Evolutionary conservation across 2,797 vertebrate species (phyloP).

Genomic region (Semaprochilodus insignis): DNA sequence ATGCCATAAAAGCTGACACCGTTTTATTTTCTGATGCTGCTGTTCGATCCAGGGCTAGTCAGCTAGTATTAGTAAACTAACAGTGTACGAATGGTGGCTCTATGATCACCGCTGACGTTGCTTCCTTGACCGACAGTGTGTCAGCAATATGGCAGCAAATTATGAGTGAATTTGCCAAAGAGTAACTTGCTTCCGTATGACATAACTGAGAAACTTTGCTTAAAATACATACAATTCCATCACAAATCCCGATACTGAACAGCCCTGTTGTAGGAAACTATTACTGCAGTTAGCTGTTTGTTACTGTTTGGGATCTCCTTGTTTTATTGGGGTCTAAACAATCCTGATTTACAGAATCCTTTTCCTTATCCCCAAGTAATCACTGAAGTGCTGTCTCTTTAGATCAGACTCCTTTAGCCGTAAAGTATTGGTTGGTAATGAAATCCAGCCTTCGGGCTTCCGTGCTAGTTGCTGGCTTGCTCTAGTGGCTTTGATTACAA

Average conservation of each 20-base stretch:
- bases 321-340: background rate
- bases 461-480: constrained; percentile 18
- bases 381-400: background rate
- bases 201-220: background rate
- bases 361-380: background rate
- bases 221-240: background rate
- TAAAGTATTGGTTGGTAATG: constrained; percentile 11
- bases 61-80: too few species aligned
- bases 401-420: background rate
- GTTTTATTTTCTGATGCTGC: too few species aligned
- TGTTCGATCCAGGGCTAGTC: too few species aligned
- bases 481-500: constrained; percentile 45
- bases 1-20: too few species aligned
- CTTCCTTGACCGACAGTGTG: too few species aligned
- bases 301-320: background rate
- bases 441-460: constrained; percentile 32
- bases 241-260: too few species aligned
- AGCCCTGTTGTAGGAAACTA: background rate
- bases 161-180: too few species aligned
- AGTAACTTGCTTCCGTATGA: background rate
- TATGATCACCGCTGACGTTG: too few species aligned
- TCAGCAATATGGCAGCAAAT: too few species aligned
- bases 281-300: background rate
- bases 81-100: too few species aligned
- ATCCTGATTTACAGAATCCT: background rate